phyloP scores from a whole-genome alignment of 2,797 vertebrate genomes.

The Malurus splendens region DNA sequence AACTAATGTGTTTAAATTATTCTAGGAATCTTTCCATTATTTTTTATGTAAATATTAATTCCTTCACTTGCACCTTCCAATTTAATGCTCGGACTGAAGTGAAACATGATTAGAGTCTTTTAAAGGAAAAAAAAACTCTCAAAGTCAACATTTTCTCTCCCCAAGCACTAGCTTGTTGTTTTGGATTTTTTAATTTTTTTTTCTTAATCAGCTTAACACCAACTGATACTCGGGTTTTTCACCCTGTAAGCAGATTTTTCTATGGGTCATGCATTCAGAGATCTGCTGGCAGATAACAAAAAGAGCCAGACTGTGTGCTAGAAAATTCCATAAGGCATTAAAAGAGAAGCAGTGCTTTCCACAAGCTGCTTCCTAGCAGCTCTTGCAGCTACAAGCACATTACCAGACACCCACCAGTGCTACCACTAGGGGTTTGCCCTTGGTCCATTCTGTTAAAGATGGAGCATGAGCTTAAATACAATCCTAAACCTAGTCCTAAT shows the following conservation, averaged over 20 bases:
- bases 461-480: neutral
- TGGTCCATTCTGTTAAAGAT: neutral
- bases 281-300: slow-evolving; percentile 26
- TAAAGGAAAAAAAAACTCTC: neutral
- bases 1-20: slow-evolving; percentile 27
- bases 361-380: neutral
- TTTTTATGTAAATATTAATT: slow-evolving; percentile 44
- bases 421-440: neutral
- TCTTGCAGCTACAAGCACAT: neutral
- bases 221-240: neutral
- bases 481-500: neutral
- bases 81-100: neutral
- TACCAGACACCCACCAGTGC: neutral
- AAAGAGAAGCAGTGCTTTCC: neutral
- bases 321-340: slow-evolving; percentile 22
- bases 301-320: neutral
- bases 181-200: neutral
- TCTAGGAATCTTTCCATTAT: slow-evolving; percentile 20
- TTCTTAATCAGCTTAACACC: neutral
- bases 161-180: neutral
- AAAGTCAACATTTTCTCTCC: neutral
- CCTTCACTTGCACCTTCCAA: neutral
- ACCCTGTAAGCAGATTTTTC: slow-evolving; percentile 14
- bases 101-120: slow-evolving; percentile 12
- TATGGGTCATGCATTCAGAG: neutral